Conservation (phyloP, 2,888 invertebrate genomes). For the Malthinus flaveolus region DNA sequence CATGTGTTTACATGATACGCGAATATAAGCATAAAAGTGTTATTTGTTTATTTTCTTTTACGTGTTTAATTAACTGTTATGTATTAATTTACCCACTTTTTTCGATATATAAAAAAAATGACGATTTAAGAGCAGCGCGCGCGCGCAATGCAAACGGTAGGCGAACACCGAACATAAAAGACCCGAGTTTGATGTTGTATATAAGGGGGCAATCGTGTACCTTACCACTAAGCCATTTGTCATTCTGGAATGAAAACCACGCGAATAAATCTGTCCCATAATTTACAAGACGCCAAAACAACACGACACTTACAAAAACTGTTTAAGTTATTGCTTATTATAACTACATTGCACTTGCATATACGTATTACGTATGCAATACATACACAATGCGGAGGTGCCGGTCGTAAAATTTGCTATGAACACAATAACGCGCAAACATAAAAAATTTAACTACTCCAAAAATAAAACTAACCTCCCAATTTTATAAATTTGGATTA, state of each 20-base stretch:
- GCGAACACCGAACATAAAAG: slow-evolving; percentile 40
- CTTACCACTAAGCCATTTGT: slow-evolving; percentile 45
- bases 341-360: slow-evolving; percentile 40
- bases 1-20: slow-evolving; percentile 37
- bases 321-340: slow-evolving; percentile 53
- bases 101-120: slow-evolving; percentile 10
- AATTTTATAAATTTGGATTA: too few species aligned
- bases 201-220: slow-evolving; percentile 31
- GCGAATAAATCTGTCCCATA: slow-evolving; percentile 53
- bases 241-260: slow-evolving; percentile 47
- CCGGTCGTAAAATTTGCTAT: background rate
- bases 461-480: too few species aligned
- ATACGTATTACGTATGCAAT: slow-evolving; percentile 26
- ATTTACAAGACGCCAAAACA: slow-evolving; percentile 53
- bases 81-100: slow-evolving; percentile 7
- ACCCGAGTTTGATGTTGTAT: slow-evolving; percentile 31
- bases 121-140: slow-evolving; percentile 27
- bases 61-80: slow-evolving; percentile 12
- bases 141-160: slow-evolving; percentile 42
- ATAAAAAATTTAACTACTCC: too few species aligned
- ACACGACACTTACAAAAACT: slow-evolving; percentile 51
- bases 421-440: background rate
- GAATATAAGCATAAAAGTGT: slow-evolving; percentile 34
- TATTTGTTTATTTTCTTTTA: slow-evolving; percentile 27
- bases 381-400: background rate